These are phyloP conservation scores for Tyrophagus putrescentiae DNA, from an alignment of 1,140 invertebrate species.

Conservation along the genomic window DNA sequence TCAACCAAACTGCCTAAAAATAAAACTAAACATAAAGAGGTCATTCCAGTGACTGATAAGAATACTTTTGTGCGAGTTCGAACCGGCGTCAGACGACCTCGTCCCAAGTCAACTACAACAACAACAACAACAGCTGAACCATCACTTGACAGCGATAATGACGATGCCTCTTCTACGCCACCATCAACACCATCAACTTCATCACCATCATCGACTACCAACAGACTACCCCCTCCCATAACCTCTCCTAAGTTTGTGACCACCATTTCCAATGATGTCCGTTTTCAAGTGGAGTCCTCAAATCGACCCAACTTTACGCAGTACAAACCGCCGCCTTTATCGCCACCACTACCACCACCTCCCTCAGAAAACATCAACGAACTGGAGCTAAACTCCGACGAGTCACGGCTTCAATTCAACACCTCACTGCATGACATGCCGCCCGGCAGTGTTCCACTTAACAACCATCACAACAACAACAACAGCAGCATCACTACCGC, in stretches of 20 bases:
- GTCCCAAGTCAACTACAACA: no score
- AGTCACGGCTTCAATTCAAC: conserved; percentile 1
- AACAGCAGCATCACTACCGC: not conserved
- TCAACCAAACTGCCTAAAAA: not conserved
- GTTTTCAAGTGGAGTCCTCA: conserved; percentile 1
- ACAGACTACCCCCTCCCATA: not conserved
- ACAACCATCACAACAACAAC: not conserved
- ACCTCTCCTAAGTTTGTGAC: not conserved
- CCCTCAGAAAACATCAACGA: not conserved
- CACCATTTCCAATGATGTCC: conserved; percentile 2
- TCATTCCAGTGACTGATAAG: no score
- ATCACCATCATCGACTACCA: conserved; percentile 2
- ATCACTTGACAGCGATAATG: no score
- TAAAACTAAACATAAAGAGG: not conserved
- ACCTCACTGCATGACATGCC: not conserved
- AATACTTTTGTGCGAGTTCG: no score
- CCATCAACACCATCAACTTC: not conserved
- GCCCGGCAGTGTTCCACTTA: not conserved
- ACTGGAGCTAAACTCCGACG: conserved; percentile 3
- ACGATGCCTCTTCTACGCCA: not conserved
- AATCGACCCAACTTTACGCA: no score
- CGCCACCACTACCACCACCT: not conserved
- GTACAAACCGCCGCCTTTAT: not conserved
- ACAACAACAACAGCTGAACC: no score
- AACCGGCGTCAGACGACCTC: no score